phyloP scores from a whole-genome alignment of 1,140 invertebrate species.

The Ceratitis capitata region DNA sequence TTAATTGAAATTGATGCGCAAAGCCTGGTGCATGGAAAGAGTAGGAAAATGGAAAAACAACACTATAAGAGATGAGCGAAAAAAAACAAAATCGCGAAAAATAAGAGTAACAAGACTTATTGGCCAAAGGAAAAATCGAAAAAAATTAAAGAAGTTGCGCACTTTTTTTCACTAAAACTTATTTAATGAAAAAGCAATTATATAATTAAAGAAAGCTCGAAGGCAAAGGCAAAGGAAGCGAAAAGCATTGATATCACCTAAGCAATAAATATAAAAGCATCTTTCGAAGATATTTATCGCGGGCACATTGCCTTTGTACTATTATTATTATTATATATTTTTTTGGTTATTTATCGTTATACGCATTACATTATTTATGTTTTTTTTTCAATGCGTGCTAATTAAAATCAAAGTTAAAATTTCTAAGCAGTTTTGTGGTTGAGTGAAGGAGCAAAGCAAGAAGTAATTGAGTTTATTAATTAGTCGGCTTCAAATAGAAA shows the following conservation, averaged over 20 bases:
- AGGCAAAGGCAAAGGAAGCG: too few species aligned
- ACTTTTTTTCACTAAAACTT: not conserved
- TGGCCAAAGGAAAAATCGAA: not conserved
- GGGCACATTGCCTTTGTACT: too few species aligned
- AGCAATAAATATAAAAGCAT: not conserved
- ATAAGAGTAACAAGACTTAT: not conserved
- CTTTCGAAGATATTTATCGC: not conserved
- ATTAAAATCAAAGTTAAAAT: not conserved
- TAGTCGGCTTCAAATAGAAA: too few species aligned
- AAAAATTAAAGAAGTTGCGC: not conserved
- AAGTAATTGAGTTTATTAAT: too few species aligned
- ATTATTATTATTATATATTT: not conserved
- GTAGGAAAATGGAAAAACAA: not conserved
- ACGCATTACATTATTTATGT: not conserved
- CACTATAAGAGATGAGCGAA: too few species aligned
- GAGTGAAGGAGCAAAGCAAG: not conserved
- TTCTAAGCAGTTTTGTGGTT: too few species aligned
- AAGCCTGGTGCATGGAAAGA: not conserved
- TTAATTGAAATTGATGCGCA: slow-evolving; percentile 33
- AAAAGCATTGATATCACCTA: too few species aligned
- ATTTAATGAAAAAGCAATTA: not conserved
- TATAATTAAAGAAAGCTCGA: too few species aligned
- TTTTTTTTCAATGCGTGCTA: not conserved
- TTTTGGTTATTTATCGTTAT: not conserved
- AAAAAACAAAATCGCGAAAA: not conserved